Evolutionary conservation across 37 sponge, comb jelly and placozoan species (phyloP).

Genomic region (Ephydatia muelleri): DNA sequence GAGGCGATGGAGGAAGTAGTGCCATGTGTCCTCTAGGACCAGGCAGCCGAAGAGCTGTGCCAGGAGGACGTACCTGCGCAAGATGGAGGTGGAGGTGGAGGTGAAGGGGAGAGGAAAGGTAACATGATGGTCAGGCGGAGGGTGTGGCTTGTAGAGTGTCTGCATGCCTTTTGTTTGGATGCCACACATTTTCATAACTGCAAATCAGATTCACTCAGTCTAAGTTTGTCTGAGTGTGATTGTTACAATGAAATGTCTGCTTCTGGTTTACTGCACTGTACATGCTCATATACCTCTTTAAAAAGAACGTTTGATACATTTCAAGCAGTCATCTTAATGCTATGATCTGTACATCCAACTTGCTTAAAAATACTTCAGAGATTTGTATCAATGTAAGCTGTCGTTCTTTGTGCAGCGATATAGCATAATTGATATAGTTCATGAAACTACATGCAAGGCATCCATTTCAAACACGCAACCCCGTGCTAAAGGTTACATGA

Average conservation of each 20-base stretch:
- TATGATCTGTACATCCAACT: too few species aligned
- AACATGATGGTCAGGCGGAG: neutral
- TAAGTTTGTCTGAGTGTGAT: too few species aligned
- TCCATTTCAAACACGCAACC: neutral
- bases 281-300: too few species aligned
- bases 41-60: conserved; percentile 57
- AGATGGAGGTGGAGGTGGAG: neutral
- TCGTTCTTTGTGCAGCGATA: neutral
- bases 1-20: conserved; percentile 78
- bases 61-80: conserved; percentile 70
- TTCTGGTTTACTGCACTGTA: too few species aligned
- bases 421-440: neutral
- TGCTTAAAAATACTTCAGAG: neutral
- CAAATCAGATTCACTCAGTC: too few species aligned
- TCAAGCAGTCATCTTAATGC: too few species aligned
- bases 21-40: conserved; percentile 91
- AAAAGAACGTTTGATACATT: too few species aligned
- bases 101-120: neutral
- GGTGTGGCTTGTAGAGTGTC: neutral
- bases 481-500: neutral
- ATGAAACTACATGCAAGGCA: neutral
- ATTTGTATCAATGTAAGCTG: neutral
- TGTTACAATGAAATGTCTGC: too few species aligned
- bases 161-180: neutral
- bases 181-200: neutral